Evolutionary conservation across 2,113 vertebrate species (phyloP).

Genomic region (Microcebus griseorufus): DNA sequence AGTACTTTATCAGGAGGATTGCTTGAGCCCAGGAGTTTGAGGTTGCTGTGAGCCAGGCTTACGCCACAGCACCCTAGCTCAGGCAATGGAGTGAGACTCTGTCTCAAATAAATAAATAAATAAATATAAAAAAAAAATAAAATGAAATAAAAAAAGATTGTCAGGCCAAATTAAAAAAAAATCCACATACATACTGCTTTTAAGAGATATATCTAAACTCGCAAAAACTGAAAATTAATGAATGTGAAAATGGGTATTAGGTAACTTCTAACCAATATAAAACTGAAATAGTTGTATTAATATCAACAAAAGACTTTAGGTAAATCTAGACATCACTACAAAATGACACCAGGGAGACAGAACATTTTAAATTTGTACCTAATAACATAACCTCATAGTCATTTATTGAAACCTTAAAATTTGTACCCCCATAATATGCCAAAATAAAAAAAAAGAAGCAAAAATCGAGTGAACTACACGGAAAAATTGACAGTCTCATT

Average conservation of each 20-base stretch:
- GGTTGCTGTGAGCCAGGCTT: no score
- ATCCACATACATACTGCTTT: neutral
- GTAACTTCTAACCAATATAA: neutral
- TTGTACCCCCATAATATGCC: no score
- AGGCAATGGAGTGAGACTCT: no score
- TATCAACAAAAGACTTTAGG: neutral
- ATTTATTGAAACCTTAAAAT: no score
- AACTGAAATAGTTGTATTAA: neutral
- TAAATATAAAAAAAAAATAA: no score
- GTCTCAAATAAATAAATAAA: no score
- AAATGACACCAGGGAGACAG: neutral
- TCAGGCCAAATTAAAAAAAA: neutral
- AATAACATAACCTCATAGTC: neutral
- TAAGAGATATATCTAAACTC: neutral
- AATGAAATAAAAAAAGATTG: neutral
- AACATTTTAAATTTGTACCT: neutral
- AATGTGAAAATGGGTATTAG: neutral
- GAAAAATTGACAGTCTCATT: neutral
- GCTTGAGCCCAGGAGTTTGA: no score
- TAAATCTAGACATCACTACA: neutral
- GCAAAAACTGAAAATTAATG: neutral
- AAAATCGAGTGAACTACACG: neutral
- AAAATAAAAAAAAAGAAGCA: neutral
- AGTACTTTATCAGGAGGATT: no score
- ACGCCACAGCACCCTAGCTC: no score